Evolutionary conservation across 2,888 invertebrate species (phyloP), one percentile per base, ranked within the genome.

Genomic region (Megaustenia siamemsis): DNA sequence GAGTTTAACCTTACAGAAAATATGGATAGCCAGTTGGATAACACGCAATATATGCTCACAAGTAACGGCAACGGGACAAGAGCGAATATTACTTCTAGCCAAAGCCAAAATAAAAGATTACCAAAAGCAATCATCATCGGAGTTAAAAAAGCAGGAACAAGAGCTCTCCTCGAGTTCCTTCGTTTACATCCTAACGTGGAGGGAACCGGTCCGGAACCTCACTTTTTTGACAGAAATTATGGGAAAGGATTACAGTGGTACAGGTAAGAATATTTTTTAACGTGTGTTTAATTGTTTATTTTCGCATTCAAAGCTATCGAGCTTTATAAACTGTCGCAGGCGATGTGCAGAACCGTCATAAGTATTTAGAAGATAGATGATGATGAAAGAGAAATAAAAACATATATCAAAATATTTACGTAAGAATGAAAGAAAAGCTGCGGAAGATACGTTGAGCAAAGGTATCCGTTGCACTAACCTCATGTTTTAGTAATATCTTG

Each of bases 71-170:
- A 32, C 15, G 32, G 21, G 35, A 32, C n/a, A 38, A 35, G 35
- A 18, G 15, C 28, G 24, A 66, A 73, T 45, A 28, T 8, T 15
- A 69, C 68, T 53, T 35, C 68, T 15, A 15, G 45, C 5, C 53
- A 73, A 18, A 24, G 15, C 6, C 86, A 88, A 40, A 88, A 84
- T 8, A 73, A 73, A 32, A 89, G 92, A 43, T 95, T 98, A 90
- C 98, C 98, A 28, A 96, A 96, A 92, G 97, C 97, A 35, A 95
- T 98, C 86, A 97, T 99, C 91, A 98, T 98, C 90, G 98, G 98
- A 8, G 98, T 98, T 1, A 97, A 98, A 93, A 98, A 98, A 94
- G 97, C 97, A 88, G 98, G 98, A 0, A 98, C 98, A 0, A 95
- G 98, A 86, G 98, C 98, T 0, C 95, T 99, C 32, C 94, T 99